phyloP scores from a whole-genome alignment of 2,888 invertebrate species.

The Harpagoxenus sublaevis region DNA sequence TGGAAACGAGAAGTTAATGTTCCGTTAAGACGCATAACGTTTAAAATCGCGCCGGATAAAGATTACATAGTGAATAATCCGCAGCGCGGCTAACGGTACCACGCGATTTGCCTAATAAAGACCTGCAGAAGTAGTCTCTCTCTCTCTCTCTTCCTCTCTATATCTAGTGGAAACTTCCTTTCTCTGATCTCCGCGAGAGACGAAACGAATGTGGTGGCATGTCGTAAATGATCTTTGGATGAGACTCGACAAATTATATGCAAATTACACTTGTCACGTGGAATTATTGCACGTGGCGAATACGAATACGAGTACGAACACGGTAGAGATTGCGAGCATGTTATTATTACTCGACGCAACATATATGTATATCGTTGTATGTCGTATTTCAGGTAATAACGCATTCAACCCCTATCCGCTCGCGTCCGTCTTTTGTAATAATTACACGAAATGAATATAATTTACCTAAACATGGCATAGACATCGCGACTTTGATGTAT shows the following conservation, averaged over 20 bases:
- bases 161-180: neutral
- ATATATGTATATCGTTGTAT: conserved; percentile 3
- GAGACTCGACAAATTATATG: conserved; percentile 42
- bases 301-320: neutral
- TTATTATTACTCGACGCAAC: conserved; percentile 26
- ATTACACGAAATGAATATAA: conserved; percentile 45
- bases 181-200: neutral
- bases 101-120: conserved; percentile 38
- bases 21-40: conserved; percentile 41
- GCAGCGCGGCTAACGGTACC: conserved; percentile 27
- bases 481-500: conserved; percentile 2
- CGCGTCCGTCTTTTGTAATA: conserved; percentile 14
- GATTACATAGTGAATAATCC: conserved; percentile 37
- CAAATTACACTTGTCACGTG: conserved; percentile 52
- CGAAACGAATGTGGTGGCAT: conserved; percentile 19
- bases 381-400: conserved; percentile 22
- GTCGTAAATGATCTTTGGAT: conserved; percentile 18
- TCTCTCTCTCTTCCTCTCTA: neutral
- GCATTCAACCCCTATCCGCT: neutral
- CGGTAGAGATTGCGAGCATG: neutral
- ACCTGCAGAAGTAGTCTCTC: neutral
- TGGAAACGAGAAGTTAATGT: conserved; percentile 30
- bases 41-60: conserved; percentile 22
- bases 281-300: conserved; percentile 29
- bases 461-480: neutral